Base-by-base conservation (phyloP, 2,113 vertebrate genomes). In the Ageneiosus marmoratus region DNA sequence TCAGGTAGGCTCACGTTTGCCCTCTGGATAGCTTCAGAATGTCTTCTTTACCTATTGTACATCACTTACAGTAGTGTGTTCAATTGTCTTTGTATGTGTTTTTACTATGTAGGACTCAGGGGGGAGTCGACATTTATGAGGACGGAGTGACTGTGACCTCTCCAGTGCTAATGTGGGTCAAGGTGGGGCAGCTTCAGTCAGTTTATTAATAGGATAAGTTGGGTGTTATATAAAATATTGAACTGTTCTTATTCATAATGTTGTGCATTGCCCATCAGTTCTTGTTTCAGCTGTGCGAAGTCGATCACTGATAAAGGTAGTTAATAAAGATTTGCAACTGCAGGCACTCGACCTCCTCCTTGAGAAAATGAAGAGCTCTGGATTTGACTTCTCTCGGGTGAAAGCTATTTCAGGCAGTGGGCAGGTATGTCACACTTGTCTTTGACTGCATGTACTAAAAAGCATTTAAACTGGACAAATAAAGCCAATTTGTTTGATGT, bases 131-230 rank as follows among this genome's bases (percentile, higher is more conserved):
- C 3, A 83, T 97, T 32, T 95, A 97, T 0, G 34, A 86, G 60
- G 96, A 99, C 65, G 88, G 93, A 37, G 90, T 99, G 89, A 96
- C 96, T 0, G 95, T 99, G 82, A 99, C 96, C 67, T 97, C 98
- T 77, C 98, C 97, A 0, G 97, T 97, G 15, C 93, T 98, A 48
- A 97, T 99, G 98, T 99, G 97, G 97, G 91, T 98, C 73, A 95
- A 98, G 96, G 98, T 99, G 90, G 82, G 89, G 41, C 50, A 50
- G 18, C 60, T 48, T 60, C n/a, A 34, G 50, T 29, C 12, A 73
- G 6, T 29, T 13, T 51, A 12, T 29, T 51, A 74, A 11, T 18
- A 34, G 20, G 50, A 75, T 34, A 22, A 20, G 20, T 22, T 1
- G 16, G 27, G 29, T 5, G 15, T 70, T 4, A 41, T 44, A 27